phyloP scores from a whole-genome alignment of 2,888 invertebrate genomes.

The Spilosoma lubricipeda region DNA sequence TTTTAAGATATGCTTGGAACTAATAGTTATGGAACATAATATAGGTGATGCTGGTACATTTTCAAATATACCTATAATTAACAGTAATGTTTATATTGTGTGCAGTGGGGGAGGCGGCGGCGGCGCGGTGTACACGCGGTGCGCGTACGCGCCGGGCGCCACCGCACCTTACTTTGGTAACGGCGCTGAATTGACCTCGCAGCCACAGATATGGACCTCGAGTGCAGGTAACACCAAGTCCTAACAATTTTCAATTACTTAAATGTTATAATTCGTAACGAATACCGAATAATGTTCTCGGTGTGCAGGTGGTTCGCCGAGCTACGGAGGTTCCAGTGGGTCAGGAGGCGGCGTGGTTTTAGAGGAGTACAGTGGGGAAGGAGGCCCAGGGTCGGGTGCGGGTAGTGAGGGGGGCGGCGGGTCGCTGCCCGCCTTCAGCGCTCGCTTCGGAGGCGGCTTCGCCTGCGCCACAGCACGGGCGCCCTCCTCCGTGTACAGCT shows the following conservation, averaged over 20 bases:
- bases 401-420: conserved; percentile 70
- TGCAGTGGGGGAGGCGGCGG: conserved; percentile 52
- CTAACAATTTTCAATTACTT: neutral
- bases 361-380: conserved; percentile 62
- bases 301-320: conserved; percentile 69
- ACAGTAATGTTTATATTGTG: neutral
- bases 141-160: conserved; percentile 58
- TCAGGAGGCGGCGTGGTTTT: conserved; percentile 54
- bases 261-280: neutral
- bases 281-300: neutral
- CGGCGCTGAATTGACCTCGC: conserved; percentile 61
- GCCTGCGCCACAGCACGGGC: conserved; percentile 62
- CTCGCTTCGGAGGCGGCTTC: conserved; percentile 82
- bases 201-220: conserved; percentile 73
- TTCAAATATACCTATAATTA: neutral
- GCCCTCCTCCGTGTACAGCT: conserved; percentile 69
- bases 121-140: conserved; percentile 68
- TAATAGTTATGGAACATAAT: neutral
- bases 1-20: too few relatives aligned
- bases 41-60: neutral
- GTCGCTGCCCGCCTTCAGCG: conserved; percentile 85
- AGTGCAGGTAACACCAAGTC: conserved; percentile 60
- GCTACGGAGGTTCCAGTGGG: conserved; percentile 61
- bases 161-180: conserved; percentile 73
- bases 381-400: conserved; percentile 64